Percentiles rank a stretch among this genome's conserved stretches.
These are phyloP conservation scores for Saimiri boliviensis DNA, from an alignment of 2,113 vertebrate genomes.

Conservation along the genomic window DNA sequence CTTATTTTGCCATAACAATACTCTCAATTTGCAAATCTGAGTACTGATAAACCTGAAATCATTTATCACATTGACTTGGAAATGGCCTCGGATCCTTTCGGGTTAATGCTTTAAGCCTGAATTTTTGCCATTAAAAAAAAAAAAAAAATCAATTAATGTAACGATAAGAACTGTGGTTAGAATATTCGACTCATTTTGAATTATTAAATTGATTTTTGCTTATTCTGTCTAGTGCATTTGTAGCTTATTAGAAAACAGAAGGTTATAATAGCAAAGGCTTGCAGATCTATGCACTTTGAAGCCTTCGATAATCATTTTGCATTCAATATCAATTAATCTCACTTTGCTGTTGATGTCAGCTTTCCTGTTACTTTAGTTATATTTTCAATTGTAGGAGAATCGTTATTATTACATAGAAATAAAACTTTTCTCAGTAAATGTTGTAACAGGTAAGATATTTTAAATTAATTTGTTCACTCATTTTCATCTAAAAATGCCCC, in stretches of 20 bases:
- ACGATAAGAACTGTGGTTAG: conserved; percentile 63
- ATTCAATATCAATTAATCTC: conserved; percentile 72
- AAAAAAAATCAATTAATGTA: conserved; percentile 77
- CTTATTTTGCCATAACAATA: neutral
- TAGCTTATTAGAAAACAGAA: conserved; percentile 59
- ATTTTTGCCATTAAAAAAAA: conserved; percentile 35
- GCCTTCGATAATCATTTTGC: conserved; percentile 65
- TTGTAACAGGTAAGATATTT: conserved; percentile 24
- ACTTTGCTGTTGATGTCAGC: conserved; percentile 59
- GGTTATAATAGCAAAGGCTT: conserved; percentile 36
- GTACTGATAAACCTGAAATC: conserved; percentile 26
- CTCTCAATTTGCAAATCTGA: conserved; percentile 25
- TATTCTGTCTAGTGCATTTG: conserved; percentile 69
- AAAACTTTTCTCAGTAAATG: conserved; percentile 64
- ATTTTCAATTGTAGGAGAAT: conserved; percentile 50
- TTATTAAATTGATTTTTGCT: conserved; percentile 76
- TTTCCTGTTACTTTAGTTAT: conserved; percentile 65
- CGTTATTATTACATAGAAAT: conserved; percentile 30
- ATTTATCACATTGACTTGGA: conserved; percentile 60
- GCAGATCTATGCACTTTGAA: conserved; percentile 38
- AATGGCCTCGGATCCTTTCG: conserved; percentile 58
- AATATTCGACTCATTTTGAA: conserved; percentile 70
- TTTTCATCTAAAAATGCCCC: neutral
- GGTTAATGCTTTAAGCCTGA: conserved; percentile 50
- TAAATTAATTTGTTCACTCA: conserved; percentile 52